Evolutionary conservation across 2,797 vertebrate genomes (phyloP), one percentile per base, ranked within the genome.

Genomic region (Phoxinus dragarum): DNA sequence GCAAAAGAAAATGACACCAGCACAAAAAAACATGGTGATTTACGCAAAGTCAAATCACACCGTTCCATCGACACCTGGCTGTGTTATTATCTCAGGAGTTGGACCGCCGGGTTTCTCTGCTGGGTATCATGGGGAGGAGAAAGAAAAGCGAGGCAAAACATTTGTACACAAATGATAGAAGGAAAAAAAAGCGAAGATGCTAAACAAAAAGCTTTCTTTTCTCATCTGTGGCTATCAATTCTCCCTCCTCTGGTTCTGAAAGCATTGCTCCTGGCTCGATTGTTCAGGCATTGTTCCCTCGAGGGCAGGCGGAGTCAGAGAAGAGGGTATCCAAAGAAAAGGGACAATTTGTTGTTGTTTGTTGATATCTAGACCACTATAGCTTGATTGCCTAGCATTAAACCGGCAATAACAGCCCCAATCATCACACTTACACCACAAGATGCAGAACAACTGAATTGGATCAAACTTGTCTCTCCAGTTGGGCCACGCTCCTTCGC

Each of bases 381-480:
- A 97, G 96, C 97, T 97, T 99, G 98, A 99, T 99, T 99, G 97
- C 97, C 97, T 97, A 98, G 98, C 98, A 98, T 99, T 99, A 99
- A 99, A 99, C 97, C 95, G 96, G 94, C 98, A 99, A 99, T 99
- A 99, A 98, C 96, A 96, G 94, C 96, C 94, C 96, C 97, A 98
- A 98, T 99, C 98, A 98, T 98, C 96, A 96, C 96, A 97, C 97
- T 98, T 98, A 98, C 98, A 97, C 97, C 97, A 96, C 97, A 95
- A 97, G 96, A 96, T 96, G 96, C 95, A 96, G 95, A 93, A 95
- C 96, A 95, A 96, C 95, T 95, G 95, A 98, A 98, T 98, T 96
- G 97, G 96, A 98, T 99, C 97, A 98, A 97, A 97, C 96, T 96
- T 96, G 84, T 85, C 85, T 85, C 86, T 86, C 72, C 90, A 88